Evolutionary conservation across 2,888 invertebrate genomes (phyloP), one percentile per base, ranked within the genome.

Genomic region (Tetanocera ferruginea): DNA sequence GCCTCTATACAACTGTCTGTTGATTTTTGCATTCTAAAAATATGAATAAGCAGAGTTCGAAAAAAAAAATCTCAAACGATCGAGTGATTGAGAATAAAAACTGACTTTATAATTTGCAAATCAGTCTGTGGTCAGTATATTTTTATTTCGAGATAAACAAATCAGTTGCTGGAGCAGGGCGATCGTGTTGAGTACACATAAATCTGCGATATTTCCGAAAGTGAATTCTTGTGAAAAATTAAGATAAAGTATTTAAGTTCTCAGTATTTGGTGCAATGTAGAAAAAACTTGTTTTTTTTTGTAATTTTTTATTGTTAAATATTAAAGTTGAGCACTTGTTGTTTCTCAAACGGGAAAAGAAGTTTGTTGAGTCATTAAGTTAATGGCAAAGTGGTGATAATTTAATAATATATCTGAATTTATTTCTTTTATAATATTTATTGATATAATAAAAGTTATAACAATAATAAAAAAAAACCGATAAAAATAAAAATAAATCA

Each of bases 161-260:
- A 67, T 75, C 67, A 75, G 75, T 75, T 75, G 75, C 37, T 55
- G 75, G 67, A 75, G 66, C 55, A 23, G 23, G 52, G 66, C 55
- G 75, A 11, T 55, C 34, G 66, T 52, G 55, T 52, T 37, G 66
- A 75, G 75, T 52, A 60, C 67, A 14, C 11, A 1, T 14, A 43
- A 11, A 25, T 51, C n/a, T 34, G 1, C 28, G 5, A 66, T 43
- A 49, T 69, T n/a, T 69, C 11, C 17, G 23, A 17, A 3, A 6
- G 14, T 43, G 64, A 17, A 49, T 49, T 66, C 19, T 66, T 19
- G 34, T 25, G 25, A 62, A 17, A 28, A 62, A 31, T 25, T 17
- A 23, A 62, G 2, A 23, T 1, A 62, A 62, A 28, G 4, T 9
- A 3, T 23, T 55, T 6, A 3, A 55, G 8, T 69, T 69, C 23